phyloP scores from a whole-genome alignment of 2,113 vertebrate species.

The Calonectris borealis region DNA sequence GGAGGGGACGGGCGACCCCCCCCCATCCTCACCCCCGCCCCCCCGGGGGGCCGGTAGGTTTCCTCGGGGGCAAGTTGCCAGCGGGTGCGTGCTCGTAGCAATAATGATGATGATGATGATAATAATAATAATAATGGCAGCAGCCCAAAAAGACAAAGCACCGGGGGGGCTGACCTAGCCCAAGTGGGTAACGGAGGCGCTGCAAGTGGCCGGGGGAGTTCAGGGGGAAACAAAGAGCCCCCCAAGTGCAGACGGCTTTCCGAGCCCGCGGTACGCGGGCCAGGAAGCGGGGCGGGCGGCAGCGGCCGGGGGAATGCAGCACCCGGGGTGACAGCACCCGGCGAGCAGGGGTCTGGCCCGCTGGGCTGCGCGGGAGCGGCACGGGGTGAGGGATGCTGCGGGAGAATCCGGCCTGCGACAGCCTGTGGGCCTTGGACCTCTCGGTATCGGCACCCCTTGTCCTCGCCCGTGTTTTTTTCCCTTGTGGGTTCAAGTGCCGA shows the following conservation, averaged over 20 bases:
- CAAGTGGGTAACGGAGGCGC: neutral
- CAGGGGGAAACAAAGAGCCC: neutral
- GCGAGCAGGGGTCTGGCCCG: neutral
- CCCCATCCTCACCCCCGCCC: neutral
- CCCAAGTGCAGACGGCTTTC: neutral
- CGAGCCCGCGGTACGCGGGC: neutral
- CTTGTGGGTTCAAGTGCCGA: neutral
- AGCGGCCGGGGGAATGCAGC: neutral
- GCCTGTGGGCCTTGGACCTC: neutral
- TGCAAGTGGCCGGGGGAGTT: neutral
- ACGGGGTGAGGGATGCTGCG: neutral
- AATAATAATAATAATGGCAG: neutral
- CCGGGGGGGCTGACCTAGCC: neutral
- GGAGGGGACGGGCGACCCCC: rapidly evolving
- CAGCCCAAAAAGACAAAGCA: neutral
- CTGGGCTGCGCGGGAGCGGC: neutral
- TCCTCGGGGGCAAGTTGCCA: neutral
- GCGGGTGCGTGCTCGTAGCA: neutral
- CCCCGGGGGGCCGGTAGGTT: neutral
- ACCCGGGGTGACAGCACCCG: neutral
- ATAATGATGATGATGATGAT: no score
- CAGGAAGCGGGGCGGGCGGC: neutral
- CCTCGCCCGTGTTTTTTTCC: neutral
- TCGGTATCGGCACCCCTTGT: neutral
- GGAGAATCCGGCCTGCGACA: neutral